phyloP scores from a whole-genome alignment of 2,113 vertebrate species.

The Brachyistius frenatus region DNA sequence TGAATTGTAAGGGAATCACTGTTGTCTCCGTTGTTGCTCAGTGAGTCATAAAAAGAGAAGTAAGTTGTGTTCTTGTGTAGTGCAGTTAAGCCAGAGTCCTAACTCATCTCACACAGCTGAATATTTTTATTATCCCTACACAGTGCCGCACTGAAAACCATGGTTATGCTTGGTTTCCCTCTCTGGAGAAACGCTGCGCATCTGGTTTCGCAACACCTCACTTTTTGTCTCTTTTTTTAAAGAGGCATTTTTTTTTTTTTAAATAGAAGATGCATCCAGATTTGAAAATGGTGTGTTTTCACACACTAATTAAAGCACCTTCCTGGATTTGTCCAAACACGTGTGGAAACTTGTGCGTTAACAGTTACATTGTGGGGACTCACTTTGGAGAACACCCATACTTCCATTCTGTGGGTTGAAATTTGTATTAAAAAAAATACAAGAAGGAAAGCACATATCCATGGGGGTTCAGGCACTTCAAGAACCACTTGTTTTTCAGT shows the following conservation, averaged over 20 bases:
- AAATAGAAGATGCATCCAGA: slow-evolving; percentile 61
- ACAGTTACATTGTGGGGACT: too few relatives aligned
- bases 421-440: too few relatives aligned
- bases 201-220: slow-evolving; percentile 52
- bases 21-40: too few relatives aligned
- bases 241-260: slow-evolving; percentile 46
- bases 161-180: slow-evolving; percentile 57
- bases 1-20: background rate
- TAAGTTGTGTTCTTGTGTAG: slow-evolving; percentile 18
- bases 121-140: slow-evolving; percentile 45
- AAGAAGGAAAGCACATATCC: too few relatives aligned
- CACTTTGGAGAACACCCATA: too few relatives aligned
- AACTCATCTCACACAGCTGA: slow-evolving; percentile 18
- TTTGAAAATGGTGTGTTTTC: slow-evolving; percentile 57
- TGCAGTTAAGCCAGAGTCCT: slow-evolving; percentile 23
- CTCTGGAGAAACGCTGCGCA: slow-evolving; percentile 31
- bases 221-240: slow-evolving; percentile 54
- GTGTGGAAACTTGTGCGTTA: background rate
- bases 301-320: slow-evolving; percentile 37
- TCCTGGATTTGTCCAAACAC: slow-evolving; percentile 23
- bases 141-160: slow-evolving; percentile 19
- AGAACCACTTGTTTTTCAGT: slow-evolving; percentile 48
- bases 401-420: too few relatives aligned
- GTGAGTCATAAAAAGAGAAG: slow-evolving; percentile 40
- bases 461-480: slow-evolving; percentile 8